phyloP scores from a whole-genome alignment of 2,888 invertebrate genomes.

The Willowsia nigromaculata region DNA sequence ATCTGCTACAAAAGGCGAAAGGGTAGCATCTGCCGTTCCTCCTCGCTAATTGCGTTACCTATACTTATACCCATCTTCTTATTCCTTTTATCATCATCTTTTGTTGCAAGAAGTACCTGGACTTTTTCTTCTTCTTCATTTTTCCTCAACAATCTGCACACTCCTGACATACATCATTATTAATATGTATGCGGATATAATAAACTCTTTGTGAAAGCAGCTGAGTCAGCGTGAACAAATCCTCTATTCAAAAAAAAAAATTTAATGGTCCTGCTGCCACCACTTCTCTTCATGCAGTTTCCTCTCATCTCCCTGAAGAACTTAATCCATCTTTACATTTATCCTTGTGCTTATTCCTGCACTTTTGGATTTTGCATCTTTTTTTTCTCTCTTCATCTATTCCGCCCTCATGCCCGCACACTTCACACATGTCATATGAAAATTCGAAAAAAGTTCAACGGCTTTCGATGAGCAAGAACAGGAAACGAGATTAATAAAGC shows the following conservation, averaged over 20 bases:
- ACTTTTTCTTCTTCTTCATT: neutral
- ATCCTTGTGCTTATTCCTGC: neutral
- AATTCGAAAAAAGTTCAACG: neutral
- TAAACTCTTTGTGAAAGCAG: slow-evolving; percentile 19
- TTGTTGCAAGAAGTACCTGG: neutral
- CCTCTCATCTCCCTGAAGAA: too few relatives aligned
- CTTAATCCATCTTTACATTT: neutral
- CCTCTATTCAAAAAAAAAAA: neutral
- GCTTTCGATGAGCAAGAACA: neutral
- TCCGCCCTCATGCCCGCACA: neutral
- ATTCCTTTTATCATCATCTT: neutral
- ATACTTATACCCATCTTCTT: neutral
- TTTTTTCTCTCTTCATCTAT: neutral
- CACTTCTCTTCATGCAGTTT: too few relatives aligned
- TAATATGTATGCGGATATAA: neutral
- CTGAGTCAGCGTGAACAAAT: slow-evolving; percentile 14
- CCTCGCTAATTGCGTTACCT: neutral
- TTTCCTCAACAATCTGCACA: slow-evolving; percentile 32
- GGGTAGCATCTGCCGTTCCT: too few relatives aligned
- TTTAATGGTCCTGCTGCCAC: neutral
- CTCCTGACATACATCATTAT: neutral
- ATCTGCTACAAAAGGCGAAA: too few relatives aligned
- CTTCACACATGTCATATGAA: neutral
- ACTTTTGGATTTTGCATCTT: neutral
- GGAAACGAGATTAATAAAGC: slow-evolving; percentile 30